Base-by-base conservation (phyloP, 2,797 vertebrate species). In the Gouania willdenowi region DNA sequence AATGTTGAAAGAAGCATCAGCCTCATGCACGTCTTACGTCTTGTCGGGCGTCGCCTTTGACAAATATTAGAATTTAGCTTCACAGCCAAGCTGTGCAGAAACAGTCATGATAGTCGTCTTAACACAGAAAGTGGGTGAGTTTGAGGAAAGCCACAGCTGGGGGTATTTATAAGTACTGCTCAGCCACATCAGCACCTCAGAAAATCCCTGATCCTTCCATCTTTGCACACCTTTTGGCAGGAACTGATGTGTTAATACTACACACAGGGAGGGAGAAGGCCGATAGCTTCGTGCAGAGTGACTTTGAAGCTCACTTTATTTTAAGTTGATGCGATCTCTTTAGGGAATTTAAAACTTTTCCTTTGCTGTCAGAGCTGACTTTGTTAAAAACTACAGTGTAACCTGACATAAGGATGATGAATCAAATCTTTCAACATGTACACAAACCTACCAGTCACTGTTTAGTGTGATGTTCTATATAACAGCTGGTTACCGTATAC, bases 401-500 rank as follows among this genome's bases (percentile, higher is more conserved):
- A n/a, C n/a, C 13, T 14, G 13, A 13, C 13, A 14, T 13, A 14
- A 14, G 13, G 14, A 14, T 13, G 13, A 14, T n/a, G n/a, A n/a
- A 13, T 14, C 13, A 14, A 13, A 14, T 14, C 14, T 13, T 14
- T 14, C 14, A 3, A 14, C 13, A 14, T 13, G 13, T 13, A 14
- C 13, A 14, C 3, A 14, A 2, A 14, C 2, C 13, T 14, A 14
- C 13, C 14, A 13, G 14, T 13, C 14, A 13, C 13, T 14, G 33
- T 2, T 22, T 8, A 16, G 2, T 29, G 20, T 6, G 7, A 5
- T 24, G 18, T 4, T 39, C 11, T 21, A 23, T 26, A 8, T 42
- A 10, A 24, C 0, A 11, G 26, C 10, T 2, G 2, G 13, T 73
- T 80, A 98, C 96, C 96, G 1, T 97, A 99, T 53, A 99, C 97